These are phyloP conservation scores for Acanthornis magna DNA, from an alignment of 2,797 vertebrate genomes.

Conservation along the genomic window DNA sequence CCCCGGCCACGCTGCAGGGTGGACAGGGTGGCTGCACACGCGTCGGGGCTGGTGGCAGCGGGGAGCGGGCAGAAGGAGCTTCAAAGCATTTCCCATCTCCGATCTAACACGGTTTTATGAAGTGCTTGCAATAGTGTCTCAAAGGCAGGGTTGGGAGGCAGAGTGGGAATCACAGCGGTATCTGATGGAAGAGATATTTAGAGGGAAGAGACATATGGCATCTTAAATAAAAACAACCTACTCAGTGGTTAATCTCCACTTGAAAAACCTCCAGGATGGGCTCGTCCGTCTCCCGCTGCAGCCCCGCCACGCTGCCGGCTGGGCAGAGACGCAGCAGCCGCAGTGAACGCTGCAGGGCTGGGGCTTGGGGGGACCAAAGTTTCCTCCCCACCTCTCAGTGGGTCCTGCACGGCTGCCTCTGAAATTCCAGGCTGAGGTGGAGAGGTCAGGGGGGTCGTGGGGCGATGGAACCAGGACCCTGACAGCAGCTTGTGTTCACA, in stretches of 20 bases:
- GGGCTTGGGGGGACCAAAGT: neutral
- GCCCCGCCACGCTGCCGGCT: neutral
- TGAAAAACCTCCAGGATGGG: constrained; percentile 45
- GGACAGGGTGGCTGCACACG: fast-evolving
- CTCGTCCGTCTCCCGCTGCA: neutral
- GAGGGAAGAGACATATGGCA: constrained; percentile 62
- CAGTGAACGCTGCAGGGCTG: fast-evolving
- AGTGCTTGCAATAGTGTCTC: constrained; percentile 6
- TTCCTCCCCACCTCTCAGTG: neutral
- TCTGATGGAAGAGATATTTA: constrained; percentile 59
- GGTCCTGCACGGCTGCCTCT: neutral
- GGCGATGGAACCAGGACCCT: fast-evolving
- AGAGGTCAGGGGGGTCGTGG: fast-evolving
- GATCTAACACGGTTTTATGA: neutral
- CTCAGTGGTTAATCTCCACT: constrained; percentile 60
- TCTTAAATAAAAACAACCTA: constrained; percentile 57
- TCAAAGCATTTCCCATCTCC: neutral
- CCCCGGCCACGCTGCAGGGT: fast-evolving
- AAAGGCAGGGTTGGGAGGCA: constrained; percentile 35
- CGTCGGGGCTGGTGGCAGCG: fast-evolving
- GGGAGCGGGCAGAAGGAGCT: neutral
- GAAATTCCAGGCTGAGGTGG: neutral
- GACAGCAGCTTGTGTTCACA: neutral
- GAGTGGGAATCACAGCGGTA: constrained; percentile 29
- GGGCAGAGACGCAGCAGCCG: neutral